Base-by-base conservation (phyloP, 2,113 vertebrate genomes). In the Psittacus erithacus region DNA sequence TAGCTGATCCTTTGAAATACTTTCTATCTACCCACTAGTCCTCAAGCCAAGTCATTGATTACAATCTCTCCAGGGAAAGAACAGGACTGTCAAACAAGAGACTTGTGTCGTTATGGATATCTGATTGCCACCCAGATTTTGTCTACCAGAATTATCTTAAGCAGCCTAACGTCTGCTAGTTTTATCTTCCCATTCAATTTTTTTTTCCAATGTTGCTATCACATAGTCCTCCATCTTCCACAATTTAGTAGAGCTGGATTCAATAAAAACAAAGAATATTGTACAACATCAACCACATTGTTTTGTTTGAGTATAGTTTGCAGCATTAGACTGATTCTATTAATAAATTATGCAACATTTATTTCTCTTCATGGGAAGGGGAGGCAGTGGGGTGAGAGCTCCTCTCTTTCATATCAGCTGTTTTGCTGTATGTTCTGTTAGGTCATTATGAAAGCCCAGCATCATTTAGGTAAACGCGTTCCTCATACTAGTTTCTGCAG, bases 31-130 rank as follows among this genome's bases (percentile, higher is more conserved):
- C 29, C 15, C 75, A 62, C 14, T 27, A 57, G 50, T 53, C 31
- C 29, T 88, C 43, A 50, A 5, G 27, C 8, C 43, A 57, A 92
- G 33, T 25, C 43, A 53, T 2, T 19, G 15, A 41, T 52, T 47
- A 59, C 23, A 35, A 41, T 41, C 31, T 60, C n/a, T 41, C 59
- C 44, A 73, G 33, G 7, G 60, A 59, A 1, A 70, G 31, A 63
- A 63, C 64, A 86, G 47, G 43, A 59, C 17, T 17, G 31, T 35
- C 43, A 68, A 77, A 62, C 33, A 49, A 73, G 20, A 77, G 38
- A 83, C 24, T 65, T 16, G 1, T 2, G 17, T 80, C 2, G 0
- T 74, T 68, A 83, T 0, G 1, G 38, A 24, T 60, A 70, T 74
- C 27, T 85, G 64, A 55, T 4, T 47, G 14, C 22, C 57, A 73